Base-by-base conservation (phyloP, 2,113 vertebrate genomes). In the Pterocles orientalis region DNA sequence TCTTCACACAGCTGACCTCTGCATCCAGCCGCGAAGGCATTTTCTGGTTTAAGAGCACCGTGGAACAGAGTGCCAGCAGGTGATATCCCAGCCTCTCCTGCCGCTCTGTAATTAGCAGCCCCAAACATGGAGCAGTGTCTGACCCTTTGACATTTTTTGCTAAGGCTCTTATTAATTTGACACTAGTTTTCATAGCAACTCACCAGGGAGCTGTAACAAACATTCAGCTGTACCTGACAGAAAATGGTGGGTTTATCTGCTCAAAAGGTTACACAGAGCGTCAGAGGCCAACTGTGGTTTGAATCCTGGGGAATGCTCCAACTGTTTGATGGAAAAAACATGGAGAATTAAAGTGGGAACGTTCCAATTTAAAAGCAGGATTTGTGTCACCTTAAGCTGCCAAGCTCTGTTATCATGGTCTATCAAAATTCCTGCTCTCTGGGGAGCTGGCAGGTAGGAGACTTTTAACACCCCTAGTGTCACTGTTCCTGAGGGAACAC, bases 111-210 rank as follows among this genome's bases (percentile, higher is more conserved):
- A 95, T 95, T 97, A 95, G 79, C 81, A 94, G 89, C 65, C 89
- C 66, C 89, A 91, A 92, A 94, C 28, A 57, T 3, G 43, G 94
- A 92, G 77, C 48, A 31, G 26, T 28, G 33, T 21, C 77, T 92
- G 86, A 95, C 81, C 93, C 73, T 16, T 29, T 82, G 89, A 89
- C 83, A 57, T 61, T 95, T 95, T 84, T 94, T 69, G 65, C 77
- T 76, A 87, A 82, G 48, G 48, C 34, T 87, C 96, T 96, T 95
- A 95, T 94, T 95, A 94, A 95, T 95, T 96, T 94, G 93, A 95
- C 70, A 82, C 48, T 41, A 45, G 86, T 87, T 96, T 92, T 95
- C 91, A 72, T 87, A 91, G 95, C 83, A 86, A 75, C 86, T 89
- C 93, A 69, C 70, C 34, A 9, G 89, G 91, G 91, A 92, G 81